A percentile compares a stretch with the other conserved stretches of the same genome.
These are phyloP conservation scores for Caenorhabditis afra DNA, from an alignment of 2,888 invertebrate genomes.

Conservation along the genomic window DNA sequence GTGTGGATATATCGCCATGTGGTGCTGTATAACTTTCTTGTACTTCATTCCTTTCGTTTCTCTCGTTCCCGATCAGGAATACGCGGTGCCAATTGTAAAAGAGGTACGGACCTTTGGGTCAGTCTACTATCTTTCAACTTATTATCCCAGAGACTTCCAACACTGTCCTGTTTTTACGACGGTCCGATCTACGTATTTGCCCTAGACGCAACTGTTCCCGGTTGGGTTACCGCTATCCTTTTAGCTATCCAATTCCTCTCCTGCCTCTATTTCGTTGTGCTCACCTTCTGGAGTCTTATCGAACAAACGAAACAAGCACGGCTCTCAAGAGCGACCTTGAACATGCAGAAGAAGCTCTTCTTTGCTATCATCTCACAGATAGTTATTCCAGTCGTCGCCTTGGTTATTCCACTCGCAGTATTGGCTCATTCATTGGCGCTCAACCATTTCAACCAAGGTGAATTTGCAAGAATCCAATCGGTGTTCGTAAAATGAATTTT, in stretches of 20 bases:
- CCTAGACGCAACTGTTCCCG: constrained; percentile 2
- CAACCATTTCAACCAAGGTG: not conserved
- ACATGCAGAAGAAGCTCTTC: constrained; percentile 20
- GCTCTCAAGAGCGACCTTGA: constrained; percentile 3
- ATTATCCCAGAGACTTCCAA: constrained; percentile 11
- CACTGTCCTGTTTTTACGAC: constrained; percentile 7
- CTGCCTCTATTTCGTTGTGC: not conserved
- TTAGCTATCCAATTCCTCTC: constrained; percentile 4
- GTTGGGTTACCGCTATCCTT: not conserved
- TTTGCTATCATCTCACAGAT: constrained; percentile 12
- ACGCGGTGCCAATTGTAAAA: no score
- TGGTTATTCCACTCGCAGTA: constrained; percentile 1
- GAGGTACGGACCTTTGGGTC: no score
- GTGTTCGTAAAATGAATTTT: not conserved
- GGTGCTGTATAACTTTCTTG: constrained; percentile 6
- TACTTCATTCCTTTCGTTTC: constrained; percentile 32
- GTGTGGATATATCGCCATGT: not conserved
- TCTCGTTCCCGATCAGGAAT: constrained; percentile 18
- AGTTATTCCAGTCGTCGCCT: constrained; percentile 14
- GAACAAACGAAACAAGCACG: not conserved
- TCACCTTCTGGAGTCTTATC: constrained; percentile 1
- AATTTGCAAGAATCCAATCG: not conserved
- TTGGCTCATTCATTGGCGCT: not conserved
- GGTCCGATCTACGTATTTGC: constrained; percentile 21
- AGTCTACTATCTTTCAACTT: no score